These are phyloP conservation scores for Nematopogon swammerdamellus DNA, from an alignment of 2,888 invertebrate genomes.

Conservation along the genomic window DNA sequence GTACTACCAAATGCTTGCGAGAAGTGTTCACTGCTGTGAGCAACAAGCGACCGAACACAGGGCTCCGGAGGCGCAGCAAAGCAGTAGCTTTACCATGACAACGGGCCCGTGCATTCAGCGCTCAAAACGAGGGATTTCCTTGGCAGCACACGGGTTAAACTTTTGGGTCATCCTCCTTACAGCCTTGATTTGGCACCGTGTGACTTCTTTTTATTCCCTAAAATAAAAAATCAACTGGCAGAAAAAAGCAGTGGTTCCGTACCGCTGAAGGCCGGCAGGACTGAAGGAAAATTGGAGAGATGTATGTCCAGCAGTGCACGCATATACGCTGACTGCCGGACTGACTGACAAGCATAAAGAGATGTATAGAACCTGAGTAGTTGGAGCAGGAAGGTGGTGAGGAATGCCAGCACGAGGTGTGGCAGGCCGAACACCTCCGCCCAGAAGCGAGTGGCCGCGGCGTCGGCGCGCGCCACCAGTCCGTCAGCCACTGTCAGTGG, in stretches of 20 bases:
- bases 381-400: slow-evolving; percentile 60
- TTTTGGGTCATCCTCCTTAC: not conserved
- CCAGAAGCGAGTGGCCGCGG: slow-evolving; percentile 61
- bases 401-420: slow-evolving; percentile 58
- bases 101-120: not conserved
- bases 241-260: no score
- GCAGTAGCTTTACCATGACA: not conserved
- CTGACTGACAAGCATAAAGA: no score
- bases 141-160: not conserved
- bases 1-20: no score
- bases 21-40: no score
- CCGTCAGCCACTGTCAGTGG: slow-evolving; percentile 54
- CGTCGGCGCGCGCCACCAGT: slow-evolving; percentile 56
- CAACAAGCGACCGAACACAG: not conserved
- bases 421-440: slow-evolving; percentile 63
- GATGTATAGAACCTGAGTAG: slow-evolving; percentile 48
- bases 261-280: no score
- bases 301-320: no score
- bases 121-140: not conserved
- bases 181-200: not conserved
- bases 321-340: no score
- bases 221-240: not conserved
- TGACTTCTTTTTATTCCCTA: not conserved
- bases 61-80: not conserved
- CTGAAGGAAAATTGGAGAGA: no score